phyloP scores from a whole-genome alignment of 2,797 vertebrate genomes.

The Sus cebifrons region DNA sequence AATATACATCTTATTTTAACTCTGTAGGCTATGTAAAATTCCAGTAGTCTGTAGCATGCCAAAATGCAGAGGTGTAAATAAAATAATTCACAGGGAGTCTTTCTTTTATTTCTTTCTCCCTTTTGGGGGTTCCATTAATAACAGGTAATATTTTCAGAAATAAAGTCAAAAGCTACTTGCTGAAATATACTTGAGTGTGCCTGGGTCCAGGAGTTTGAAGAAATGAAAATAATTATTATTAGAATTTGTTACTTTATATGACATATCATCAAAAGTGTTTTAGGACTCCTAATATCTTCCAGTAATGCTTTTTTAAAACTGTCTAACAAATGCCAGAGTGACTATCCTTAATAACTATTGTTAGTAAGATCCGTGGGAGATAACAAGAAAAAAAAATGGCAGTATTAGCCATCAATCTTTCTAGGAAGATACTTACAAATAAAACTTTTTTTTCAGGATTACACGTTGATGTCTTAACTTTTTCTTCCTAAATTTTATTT shows the following conservation, averaged over 20 bases:
- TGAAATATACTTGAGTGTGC: slow-evolving; percentile 55
- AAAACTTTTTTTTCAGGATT: background rate
- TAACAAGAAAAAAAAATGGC: background rate
- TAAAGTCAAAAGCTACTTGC: slow-evolving; percentile 66
- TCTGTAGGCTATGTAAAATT: slow-evolving; percentile 63
- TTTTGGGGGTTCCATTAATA: background rate
- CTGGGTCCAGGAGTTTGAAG: slow-evolving; percentile 38
- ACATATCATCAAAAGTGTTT: slow-evolving; percentile 11
- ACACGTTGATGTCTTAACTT: background rate
- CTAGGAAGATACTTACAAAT: slow-evolving; percentile 44
- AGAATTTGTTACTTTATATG: slow-evolving; percentile 18
- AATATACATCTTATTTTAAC: slow-evolving; percentile 65
- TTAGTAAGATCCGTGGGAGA: background rate
- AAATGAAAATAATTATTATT: slow-evolving; percentile 53
- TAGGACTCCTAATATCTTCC: slow-evolving; percentile 17
- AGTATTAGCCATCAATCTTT: slow-evolving; percentile 7
- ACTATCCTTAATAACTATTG: background rate
- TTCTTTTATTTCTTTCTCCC: slow-evolving; percentile 60
- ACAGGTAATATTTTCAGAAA: slow-evolving; percentile 58
- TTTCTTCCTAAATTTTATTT: slow-evolving; percentile 24
- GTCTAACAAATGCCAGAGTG: background rate
- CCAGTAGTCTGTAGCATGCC: slow-evolving; percentile 54
- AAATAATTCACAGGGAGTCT: slow-evolving; percentile 58
- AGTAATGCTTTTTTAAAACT: slow-evolving; percentile 8
- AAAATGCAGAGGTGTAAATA: slow-evolving; percentile 75